Evolutionary conservation across 2,113 vertebrate species (phyloP), one percentile per base, ranked within the genome.

Genomic region (Peucedramus taeniatus): DNA sequence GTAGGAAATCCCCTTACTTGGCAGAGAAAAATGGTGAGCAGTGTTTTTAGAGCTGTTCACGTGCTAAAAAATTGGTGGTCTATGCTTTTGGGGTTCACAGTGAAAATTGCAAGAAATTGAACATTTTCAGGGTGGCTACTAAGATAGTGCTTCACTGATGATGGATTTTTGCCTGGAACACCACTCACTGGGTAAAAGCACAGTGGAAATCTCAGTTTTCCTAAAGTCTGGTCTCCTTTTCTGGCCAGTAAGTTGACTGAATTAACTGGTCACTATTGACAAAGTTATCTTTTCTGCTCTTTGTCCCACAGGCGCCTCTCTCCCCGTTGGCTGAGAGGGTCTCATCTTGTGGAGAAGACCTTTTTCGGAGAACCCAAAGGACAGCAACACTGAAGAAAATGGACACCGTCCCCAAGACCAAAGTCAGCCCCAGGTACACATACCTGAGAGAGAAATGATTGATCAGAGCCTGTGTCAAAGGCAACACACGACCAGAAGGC

Each of bases 151-250:
- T 91, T 70, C 39, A 87, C 37, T 79, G 94, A 61, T 68, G 64
- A 42, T 49, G 80, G 86, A 31, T 56, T 87, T 79, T 89, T 87
- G 63, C 82, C 50, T 68, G 71, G 74, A 93, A 78, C 89, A 83
- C 92, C 72, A 40, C 40, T 68, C 84, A 83, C 50, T 77, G 40
- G 59, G 53, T 68, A 95, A 76, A 84, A 35, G 56, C 45, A 37
- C 0, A 0, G 16, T 66, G 33, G 33, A 60, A 53, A 78, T n/a
- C 14, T 79, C 8, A 9, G 33, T 89, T 72, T 66, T 80, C 57
- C 98, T 98, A 99, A 94, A 99, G 98, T 54, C 92, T 97, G 5
- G 99, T 99, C 94, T 99, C 99, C 89, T 98, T 98, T 87, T 98
- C 98, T 44, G 98, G 97, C 96, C 98, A 98, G 90, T 97, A 97